Base-by-base conservation (phyloP, 2,888 invertebrate species). In the Netelia melanura region DNA sequence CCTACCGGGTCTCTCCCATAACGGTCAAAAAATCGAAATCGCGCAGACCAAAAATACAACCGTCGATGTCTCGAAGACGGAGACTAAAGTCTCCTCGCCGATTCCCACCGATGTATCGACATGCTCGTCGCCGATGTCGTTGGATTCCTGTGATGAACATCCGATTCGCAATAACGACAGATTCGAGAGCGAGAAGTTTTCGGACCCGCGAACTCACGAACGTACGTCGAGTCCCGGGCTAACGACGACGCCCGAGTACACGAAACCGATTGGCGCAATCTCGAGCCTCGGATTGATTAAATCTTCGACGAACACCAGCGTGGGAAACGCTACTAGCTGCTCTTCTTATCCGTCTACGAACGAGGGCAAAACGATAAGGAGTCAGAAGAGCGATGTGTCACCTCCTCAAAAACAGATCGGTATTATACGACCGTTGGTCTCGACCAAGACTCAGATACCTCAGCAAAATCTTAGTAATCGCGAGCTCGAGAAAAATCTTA, bases 401-500 rank as follows among this genome's bases (percentile, higher is more conserved):
- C 91, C 93, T 2, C 93, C 94, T n/a, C 93, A 93, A 44, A 94
- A 94, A 85, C 95, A 95, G 89, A 94, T 95, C 75, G 95, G 95
- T 11, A 94, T 95, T n/a, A 95, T 95, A 76, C 90, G 94, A 84
- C 95, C 95, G 1, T 89, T 95, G 10, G 93, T 95, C 0, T 92
- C 94, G 5, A 93, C 94, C 2, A 94, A 94, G 83, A 91, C 91
- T 0, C 93, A 94, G 70, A 87, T 92, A 21, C 89, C 91, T 0
- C 93, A 92, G 71, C 93, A 92, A 85, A 93, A 93, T 84, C 93
- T 96, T 76, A 96, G 96, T 67, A 95, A 95, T 82, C 94, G 95
- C 75, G 96, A 96, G 92, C 95, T 96, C 76, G 96, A 96, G 91
- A 96, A 96, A 92, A 96, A 96, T 93, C 94, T 96, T 64, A 96